A percentile compares a stretch with the other conserved stretches of the same genome.
Evolutionary conservation across 2,797 vertebrate genomes (phyloP).

Genomic region (Ambastaia sidthimunki): DNA sequence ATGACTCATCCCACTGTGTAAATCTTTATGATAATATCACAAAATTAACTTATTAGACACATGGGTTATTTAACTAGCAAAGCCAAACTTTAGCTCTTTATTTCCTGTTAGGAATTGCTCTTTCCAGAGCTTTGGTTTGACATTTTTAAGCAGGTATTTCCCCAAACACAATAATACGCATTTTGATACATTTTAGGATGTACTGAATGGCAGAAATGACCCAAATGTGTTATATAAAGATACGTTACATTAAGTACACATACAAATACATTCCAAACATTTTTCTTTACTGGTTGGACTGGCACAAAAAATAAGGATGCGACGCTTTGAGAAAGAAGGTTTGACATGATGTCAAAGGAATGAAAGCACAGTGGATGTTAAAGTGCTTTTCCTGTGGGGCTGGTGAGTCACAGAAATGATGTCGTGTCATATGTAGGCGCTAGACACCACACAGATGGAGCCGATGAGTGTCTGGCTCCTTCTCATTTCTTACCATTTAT

Average conservation of each 20-base stretch:
- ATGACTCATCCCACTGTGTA: too few relatives aligned
- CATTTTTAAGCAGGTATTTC: too few relatives aligned
- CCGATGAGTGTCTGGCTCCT: conserved; percentile 49
- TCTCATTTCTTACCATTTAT: conserved; percentile 54
- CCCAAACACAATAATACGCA: too few relatives aligned
- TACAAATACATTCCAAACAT: background rate
- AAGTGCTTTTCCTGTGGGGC: conserved; percentile 56
- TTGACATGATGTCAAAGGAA: conserved; percentile 5
- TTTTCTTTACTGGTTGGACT: conserved; percentile 1
- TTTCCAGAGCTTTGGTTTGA: too few relatives aligned
- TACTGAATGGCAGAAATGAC: background rate
- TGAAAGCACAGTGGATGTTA: conserved; percentile 43
- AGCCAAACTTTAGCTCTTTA: too few relatives aligned
- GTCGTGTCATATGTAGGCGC: conserved; percentile 54
- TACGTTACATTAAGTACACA: background rate
- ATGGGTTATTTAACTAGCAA: too few relatives aligned
- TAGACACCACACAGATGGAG: conserved; percentile 62
- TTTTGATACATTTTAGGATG: too few relatives aligned
- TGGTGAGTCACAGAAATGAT: conserved; percentile 54
- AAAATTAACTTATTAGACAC: too few relatives aligned
- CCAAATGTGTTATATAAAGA: background rate
- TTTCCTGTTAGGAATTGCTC: too few relatives aligned
- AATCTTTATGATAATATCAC: too few relatives aligned
- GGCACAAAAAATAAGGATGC: background rate
- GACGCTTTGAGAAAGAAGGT: background rate